Base-by-base conservation (phyloP, 2,888 invertebrate species). In the Emmelina monodactyla region DNA sequence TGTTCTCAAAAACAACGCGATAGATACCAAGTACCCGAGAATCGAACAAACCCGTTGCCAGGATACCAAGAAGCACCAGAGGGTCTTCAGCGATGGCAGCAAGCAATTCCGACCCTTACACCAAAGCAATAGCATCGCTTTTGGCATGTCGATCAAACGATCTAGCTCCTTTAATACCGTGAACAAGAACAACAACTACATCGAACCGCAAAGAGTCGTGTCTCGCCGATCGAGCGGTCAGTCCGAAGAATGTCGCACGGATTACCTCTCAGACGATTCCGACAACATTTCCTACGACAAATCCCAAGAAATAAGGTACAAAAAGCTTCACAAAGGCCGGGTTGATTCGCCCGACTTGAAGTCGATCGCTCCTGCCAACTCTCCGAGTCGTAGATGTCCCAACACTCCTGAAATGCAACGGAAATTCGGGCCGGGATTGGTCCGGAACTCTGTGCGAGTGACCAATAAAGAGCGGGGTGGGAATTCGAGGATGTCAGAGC, bases 271-370 rank as follows among this genome's bases (percentile, higher is more conserved):
- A 0, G 80, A 81, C 34, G 80, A 79, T 37, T 80, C 80, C 0
- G 81, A 81, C 32, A 69, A 63, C 34, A 71, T 60, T 1, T 69
- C 62, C 22, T 69, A 62, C 16, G 65, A 69, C 15, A 70, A 73
- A 39, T 63, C 65, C 0, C 66, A 71, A 39, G 55, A 84, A 82
- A 38, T 55, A 9, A 56, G 70, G 29, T 86, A 87, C 48, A 94
- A 93, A 60, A 82, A 91, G 44, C 79, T 86, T 40, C 88, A 56
- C 71, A 89, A 70, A 73, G 91, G 48, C 49, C 88, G 63, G 82
- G 85, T 87, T 22, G 87, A 85, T 44, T 71, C 75, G 4, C 76
- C 76, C 1, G 78, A 82, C 47, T 53, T 79, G 35, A 82, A 82
- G 43, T 60, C 73, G 5, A 56, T 70, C 2, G 79, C 67, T 1